Base-by-base conservation (phyloP, 2,888 invertebrate species). In the Sarcophaga carnaria region DNA sequence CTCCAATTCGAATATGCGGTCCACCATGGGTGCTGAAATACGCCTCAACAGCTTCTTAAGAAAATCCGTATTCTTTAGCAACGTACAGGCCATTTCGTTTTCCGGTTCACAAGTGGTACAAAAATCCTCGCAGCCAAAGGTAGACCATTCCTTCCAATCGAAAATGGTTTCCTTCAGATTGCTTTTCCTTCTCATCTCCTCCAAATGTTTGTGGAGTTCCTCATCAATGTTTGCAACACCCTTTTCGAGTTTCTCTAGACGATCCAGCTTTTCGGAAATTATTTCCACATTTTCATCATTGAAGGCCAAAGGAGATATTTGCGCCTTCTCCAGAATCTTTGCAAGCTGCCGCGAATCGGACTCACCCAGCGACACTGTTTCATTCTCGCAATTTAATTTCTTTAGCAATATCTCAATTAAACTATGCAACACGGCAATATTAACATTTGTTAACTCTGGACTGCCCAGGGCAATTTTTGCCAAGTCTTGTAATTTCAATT, bases 381-480 rank as follows among this genome's bases (percentile, higher is more conserved):
- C 91, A 4, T 91, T 78, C 67, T 90, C 78, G 37, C 93, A 92
- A 70, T 91, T 89, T 5, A 93, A 77, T 67, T 93, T 93, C 83
- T 91, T 90, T 25, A 93, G 86, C 2, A 93, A n/a, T 22, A 92
- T 89, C 71, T 91, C 89, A 14, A 93, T 67, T 0, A 93, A 89
- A 74, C 90, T 92, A 72, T 93, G 93, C 25, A 93, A 81, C 4
- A 93, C 89, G 5, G 91, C 88, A 1, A 92, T 88, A 79, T 93
- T 93, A 3, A 91, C 88, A 1, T 89, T 88, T 6, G 87, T 90
- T 49, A 92, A 74, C 20, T 90, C 89, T 0, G 90, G 90, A 17
- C 91, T 89, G 2, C 93, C 93, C 37, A 93, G 86, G 2, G 93
- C 93, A 37, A 93, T 89, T 25, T 90, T 89, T 0, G 90, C 91